A percentile compares a stretch with the other conserved stretches of the same genome.
Evolutionary conservation across 2,888 invertebrate genomes (phyloP).

Genomic region (Clanis bilineata): DNA sequence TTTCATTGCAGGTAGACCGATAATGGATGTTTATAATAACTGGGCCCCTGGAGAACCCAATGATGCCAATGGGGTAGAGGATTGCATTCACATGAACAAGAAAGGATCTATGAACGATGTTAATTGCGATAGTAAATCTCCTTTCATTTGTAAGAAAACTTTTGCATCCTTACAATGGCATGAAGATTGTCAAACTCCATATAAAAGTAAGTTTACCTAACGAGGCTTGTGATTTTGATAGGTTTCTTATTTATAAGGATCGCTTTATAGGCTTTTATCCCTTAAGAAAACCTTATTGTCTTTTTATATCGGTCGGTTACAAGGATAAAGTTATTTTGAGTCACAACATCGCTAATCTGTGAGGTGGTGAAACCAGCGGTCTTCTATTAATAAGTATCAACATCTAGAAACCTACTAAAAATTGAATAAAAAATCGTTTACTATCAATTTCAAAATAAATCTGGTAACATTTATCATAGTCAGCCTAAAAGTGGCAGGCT

Average conservation of each 20-base stretch:
- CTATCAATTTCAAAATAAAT: too few species aligned
- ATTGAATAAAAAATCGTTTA: too few species aligned
- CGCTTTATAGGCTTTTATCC: too few species aligned
- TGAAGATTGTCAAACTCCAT: constrained; percentile 43
- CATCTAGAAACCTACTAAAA: too few species aligned
- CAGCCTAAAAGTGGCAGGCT: too few species aligned
- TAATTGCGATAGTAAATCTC: constrained; percentile 37
- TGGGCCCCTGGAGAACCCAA: constrained; percentile 62
- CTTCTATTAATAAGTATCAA: too few species aligned
- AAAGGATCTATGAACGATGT: constrained; percentile 48
- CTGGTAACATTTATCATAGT: too few species aligned
- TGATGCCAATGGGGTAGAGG: constrained; percentile 43
- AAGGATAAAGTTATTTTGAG: too few species aligned
- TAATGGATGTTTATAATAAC: constrained; percentile 50
- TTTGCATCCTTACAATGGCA: constrained; percentile 48
- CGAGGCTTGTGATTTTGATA: background rate
- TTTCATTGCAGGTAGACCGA: constrained; percentile 43
- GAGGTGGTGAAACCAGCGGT: too few species aligned
- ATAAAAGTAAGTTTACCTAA: background rate
- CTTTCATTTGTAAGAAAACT: constrained; percentile 57
- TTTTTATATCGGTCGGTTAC: too few species aligned
- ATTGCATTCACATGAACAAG: constrained; percentile 46
- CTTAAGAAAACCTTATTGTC: too few species aligned
- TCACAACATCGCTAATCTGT: too few species aligned
- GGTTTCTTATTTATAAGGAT: background rate